Evolutionary conservation across 2,113 vertebrate species (phyloP).

Genomic region (Patagioenas fasciata): DNA sequence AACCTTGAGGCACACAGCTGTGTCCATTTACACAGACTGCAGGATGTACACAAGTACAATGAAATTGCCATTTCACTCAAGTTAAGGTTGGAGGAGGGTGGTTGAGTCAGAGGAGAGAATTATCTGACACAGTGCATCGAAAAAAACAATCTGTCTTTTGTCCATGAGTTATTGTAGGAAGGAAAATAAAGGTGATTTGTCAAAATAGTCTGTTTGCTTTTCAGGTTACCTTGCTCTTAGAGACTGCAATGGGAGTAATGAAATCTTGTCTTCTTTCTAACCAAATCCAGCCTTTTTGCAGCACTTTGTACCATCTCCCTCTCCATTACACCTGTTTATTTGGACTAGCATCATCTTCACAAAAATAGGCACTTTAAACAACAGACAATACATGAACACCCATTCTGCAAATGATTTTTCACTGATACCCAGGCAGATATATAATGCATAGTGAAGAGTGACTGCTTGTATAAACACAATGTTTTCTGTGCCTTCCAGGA

Average conservation of each 20-base stretch:
- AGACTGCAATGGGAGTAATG: not conserved
- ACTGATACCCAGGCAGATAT: not conserved
- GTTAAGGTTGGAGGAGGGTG: not conserved
- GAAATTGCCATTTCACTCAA: not conserved
- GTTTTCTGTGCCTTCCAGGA: not conserved
- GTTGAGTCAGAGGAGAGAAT: not conserved
- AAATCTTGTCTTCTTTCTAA: not conserved
- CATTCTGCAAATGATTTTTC: not conserved
- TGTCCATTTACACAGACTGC: not conserved
- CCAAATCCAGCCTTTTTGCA: not conserved
- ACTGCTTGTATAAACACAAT: not conserved
- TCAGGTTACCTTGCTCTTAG: not conserved
- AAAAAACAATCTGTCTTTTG: not conserved
- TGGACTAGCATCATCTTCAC: not conserved
- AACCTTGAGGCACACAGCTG: not conserved
- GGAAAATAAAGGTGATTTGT: conserved; percentile 5
- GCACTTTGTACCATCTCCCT: not conserved
- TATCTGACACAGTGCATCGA: not conserved
- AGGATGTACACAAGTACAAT: not conserved
- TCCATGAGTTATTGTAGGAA: not conserved
- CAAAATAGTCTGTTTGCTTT: not conserved
- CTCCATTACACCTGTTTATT: not conserved
- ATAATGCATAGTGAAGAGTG: not conserved
- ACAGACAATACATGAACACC: not conserved
- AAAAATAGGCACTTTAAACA: not conserved